Percentiles rank a stretch among this genome's conserved stretches.
These are phyloP conservation scores for Megaustenia siamemsis DNA, from an alignment of 2,888 invertebrate species.

Conservation along the genomic window DNA sequence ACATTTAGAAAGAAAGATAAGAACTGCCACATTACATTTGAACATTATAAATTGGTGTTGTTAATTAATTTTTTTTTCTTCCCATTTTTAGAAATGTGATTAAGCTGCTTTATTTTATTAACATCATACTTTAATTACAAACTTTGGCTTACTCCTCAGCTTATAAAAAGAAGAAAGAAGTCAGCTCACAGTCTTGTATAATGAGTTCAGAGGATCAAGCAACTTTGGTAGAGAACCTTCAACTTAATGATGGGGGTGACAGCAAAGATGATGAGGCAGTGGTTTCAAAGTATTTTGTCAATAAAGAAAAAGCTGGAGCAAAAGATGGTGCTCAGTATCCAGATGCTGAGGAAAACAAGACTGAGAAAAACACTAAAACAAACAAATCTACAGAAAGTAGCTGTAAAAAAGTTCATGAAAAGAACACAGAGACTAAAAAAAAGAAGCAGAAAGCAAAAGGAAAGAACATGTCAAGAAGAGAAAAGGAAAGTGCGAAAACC, in stretches of 20 bases:
- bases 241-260: not conserved
- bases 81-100: too few relatives aligned
- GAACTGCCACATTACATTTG: too few relatives aligned
- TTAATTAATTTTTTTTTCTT: too few relatives aligned
- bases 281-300: not conserved
- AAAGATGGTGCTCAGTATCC: not conserved
- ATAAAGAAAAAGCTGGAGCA: not conserved
- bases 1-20: too few relatives aligned
- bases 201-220: conserved; percentile 7
- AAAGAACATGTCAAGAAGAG: too few relatives aligned
- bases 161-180: not conserved
- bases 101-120: not conserved
- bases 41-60: too few relatives aligned
- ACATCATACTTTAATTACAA: not conserved
- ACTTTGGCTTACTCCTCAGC: not conserved
- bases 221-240: not conserved
- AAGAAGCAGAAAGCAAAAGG: not conserved
- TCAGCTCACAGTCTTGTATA: not conserved
- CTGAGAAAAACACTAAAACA: not conserved
- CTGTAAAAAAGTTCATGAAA: not conserved
- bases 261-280: not conserved
- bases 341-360: not conserved
- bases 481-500: not conserved
- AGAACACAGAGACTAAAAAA: not conserved
- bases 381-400: not conserved